phyloP scores from a whole-genome alignment of 2,797 vertebrate species.

The Rhinella marina region DNA sequence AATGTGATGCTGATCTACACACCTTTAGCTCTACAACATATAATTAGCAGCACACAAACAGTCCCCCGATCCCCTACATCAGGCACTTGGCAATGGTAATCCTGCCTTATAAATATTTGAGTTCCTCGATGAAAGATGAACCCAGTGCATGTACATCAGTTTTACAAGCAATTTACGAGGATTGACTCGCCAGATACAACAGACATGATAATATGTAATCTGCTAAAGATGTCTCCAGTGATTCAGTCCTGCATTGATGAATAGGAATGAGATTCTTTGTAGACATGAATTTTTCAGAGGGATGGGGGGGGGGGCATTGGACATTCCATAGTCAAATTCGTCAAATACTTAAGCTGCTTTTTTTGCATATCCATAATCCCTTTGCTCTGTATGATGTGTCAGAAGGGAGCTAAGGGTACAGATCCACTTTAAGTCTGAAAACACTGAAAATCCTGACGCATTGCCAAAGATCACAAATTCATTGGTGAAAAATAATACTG shows the following conservation, averaged over 20 bases:
- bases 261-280: not conserved
- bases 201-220: not conserved
- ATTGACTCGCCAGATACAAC: not conserved
- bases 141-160: not conserved
- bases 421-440: not conserved
- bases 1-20: not conserved
- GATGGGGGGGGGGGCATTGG: not conserved
- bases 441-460: not conserved
- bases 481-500: not conserved
- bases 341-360: no score
- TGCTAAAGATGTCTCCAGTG: not conserved
- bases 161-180: not conserved
- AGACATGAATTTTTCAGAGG: not conserved
- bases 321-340: not conserved
- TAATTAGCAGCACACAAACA: not conserved
- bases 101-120: conserved; percentile 15
- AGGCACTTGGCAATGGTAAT: conserved; percentile 50
- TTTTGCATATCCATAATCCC: not conserved
- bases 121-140: not conserved
- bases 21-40: not conserved
- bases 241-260: not conserved
- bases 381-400: not conserved
- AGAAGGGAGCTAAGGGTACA: not conserved
- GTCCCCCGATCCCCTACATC: not conserved
- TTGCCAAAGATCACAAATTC: not conserved